These are phyloP conservation scores for Mycteria americana DNA, from an alignment of 2,797 vertebrate genomes.

Conservation along the genomic window DNA sequence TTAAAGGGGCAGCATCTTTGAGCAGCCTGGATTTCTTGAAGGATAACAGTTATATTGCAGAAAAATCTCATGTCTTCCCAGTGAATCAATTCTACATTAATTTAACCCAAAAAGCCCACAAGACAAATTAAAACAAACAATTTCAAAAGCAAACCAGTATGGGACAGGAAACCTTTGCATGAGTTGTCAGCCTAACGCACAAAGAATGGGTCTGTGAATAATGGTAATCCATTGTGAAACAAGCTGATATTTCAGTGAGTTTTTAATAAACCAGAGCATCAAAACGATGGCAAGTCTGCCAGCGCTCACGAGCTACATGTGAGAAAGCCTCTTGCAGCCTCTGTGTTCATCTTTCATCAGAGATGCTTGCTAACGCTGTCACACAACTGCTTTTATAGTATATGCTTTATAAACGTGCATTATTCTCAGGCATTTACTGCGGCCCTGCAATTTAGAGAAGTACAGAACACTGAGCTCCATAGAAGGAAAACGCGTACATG, in stretches of 20 bases:
- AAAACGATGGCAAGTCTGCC: conserved; percentile 13
- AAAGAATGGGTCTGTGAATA: neutral
- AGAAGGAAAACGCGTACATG: conserved; percentile 16
- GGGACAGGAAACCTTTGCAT: neutral
- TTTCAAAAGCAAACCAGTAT: neutral
- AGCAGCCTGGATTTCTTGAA: neutral
- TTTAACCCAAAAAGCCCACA: neutral
- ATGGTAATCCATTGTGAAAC: neutral
- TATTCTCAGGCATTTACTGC: conserved; percentile 1
- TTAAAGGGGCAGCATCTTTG: conserved; percentile 58
- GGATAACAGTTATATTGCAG: neutral
- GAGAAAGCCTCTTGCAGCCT: conserved; percentile 2
- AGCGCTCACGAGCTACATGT: neutral
- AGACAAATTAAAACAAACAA: conserved; percentile 10
- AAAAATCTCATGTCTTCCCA: neutral
- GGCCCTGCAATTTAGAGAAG: conserved; percentile 34
- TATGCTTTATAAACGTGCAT: neutral
- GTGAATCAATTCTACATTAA: neutral
- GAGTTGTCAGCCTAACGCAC: neutral
- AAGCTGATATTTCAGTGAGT: neutral
- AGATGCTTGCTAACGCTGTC: neutral
- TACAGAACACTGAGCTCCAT: neutral
- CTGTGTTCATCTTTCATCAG: conserved; percentile 24
- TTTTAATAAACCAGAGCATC: neutral
- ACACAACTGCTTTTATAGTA: neutral